phyloP scores from a whole-genome alignment of 1,140 invertebrate genomes.

The Heliconius hewitsoni region DNA sequence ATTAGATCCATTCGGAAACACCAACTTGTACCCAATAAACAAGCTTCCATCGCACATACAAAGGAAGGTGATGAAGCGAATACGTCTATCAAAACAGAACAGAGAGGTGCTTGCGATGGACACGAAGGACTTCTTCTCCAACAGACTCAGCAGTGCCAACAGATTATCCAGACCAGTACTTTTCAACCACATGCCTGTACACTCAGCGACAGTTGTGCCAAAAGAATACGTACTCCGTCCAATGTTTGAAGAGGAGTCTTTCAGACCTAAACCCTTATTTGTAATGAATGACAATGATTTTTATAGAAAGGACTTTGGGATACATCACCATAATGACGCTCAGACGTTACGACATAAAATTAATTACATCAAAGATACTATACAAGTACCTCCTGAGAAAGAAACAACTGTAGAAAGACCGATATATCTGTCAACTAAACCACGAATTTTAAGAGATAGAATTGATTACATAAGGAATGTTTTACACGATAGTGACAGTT shows the following conservation, averaged over 20 bases:
- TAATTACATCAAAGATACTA: constrained; percentile 41
- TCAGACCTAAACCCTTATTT: constrained; percentile 43
- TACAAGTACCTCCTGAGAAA: constrained; percentile 8
- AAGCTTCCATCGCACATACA: constrained; percentile 31
- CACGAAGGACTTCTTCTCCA: constrained; percentile 51
- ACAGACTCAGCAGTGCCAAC: constrained; percentile 26
- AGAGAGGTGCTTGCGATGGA: constrained; percentile 46
- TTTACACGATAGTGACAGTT: constrained; percentile 37
- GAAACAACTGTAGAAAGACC: constrained; percentile 35
- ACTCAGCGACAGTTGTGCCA: constrained; percentile 12
- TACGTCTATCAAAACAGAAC: constrained; percentile 42
- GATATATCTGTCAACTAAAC: constrained; percentile 39
- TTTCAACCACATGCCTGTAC: not conserved
- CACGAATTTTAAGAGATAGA: constrained; percentile 52
- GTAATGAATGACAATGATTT: constrained; percentile 40
- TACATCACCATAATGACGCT: constrained; percentile 31
- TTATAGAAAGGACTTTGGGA: constrained; percentile 42
- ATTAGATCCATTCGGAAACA: constrained; percentile 47
- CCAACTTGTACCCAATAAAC: constrained; percentile 46
- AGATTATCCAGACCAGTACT: not conserved
- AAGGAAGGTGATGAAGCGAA: constrained; percentile 47
- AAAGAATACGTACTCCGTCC: constrained; percentile 44
- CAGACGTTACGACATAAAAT: constrained; percentile 44
- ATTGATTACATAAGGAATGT: constrained; percentile 54
- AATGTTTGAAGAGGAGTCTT: constrained; percentile 42